Evolutionary conservation across 2,888 invertebrate genomes (phyloP), one percentile per base, ranked within the genome.

Genomic region (Limnephilus lunatus): DNA sequence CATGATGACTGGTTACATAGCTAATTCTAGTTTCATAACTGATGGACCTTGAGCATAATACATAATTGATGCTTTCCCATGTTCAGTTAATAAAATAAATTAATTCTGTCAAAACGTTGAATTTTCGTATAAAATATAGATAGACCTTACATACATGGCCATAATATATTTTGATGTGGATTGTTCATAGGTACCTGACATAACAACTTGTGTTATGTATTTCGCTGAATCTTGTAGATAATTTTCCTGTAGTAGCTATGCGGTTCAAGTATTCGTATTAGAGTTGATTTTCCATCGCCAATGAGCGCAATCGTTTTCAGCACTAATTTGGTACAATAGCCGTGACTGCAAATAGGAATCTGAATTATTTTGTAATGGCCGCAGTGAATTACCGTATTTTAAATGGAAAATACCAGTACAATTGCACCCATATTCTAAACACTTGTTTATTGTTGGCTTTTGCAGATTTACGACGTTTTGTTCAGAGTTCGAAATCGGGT

Each of bases 401-500:
- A 32, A 83, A 83, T 83, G 35, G 83, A 83, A 83, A 83, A 83
- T 83, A 83, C 68, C 5, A 85, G 39, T 25, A 85, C 87, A 53
- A 87, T 87, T 87, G 87, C 87, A 87, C 53, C 44, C 44, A 87
- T 87, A 53, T 48, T 48, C 30, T 53, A 31, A 87, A 48, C 87
- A 32, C 53, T 87, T 87, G 87, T 87, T 87, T 53, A 87, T 53
- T 48, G 87, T 87, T 87, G n/a, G 48, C 82, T 82, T 90, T 90
- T 39, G 90, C 81, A 82, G 48, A 90, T 90, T 90, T 90, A 90
- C 90, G 90, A 90, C 53, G 83, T 90, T 90, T 90, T 90, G 81
- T 81, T 90, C 81, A 11, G 80, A 89, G 81, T 89, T 81, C 11
- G 81, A 90, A 31, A 31, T 44, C 44, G 86, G 35, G 87, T 53